A percentile compares a stretch with the other conserved stretches of the same genome.
Evolutionary conservation across 2,888 invertebrate species (phyloP).

Genomic region (Ptychoptera contaminata): DNA sequence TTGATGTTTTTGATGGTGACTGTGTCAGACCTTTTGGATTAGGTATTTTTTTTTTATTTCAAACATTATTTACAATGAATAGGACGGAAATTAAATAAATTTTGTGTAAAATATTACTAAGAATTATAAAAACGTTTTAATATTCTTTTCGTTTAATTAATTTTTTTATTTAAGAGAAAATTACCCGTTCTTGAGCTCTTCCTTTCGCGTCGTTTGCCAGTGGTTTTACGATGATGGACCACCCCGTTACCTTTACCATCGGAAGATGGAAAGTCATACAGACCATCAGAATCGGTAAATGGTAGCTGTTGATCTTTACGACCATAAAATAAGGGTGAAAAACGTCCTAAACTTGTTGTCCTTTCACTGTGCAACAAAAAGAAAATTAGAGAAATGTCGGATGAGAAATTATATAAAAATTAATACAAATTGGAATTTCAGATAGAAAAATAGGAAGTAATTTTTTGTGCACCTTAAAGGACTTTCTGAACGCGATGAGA

Average conservation of each 20-base stretch:
- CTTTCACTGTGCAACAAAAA: constrained; percentile 38
- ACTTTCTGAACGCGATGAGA: constrained; percentile 64
- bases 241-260: constrained; percentile 41
- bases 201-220: constrained; percentile 45
- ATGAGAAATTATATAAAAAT: not conserved
- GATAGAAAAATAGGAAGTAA: not conserved
- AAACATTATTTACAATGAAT: not conserved
- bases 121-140: not conserved
- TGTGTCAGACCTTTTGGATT: constrained; percentile 13
- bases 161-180: not conserved
- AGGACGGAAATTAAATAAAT: not conserved
- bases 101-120: too few species aligned
- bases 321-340: constrained; percentile 58
- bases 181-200: constrained; percentile 33
- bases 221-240: constrained; percentile 41
- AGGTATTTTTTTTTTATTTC: not conserved
- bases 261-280: constrained; percentile 65
- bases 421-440: not conserved
- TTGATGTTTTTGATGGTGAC: constrained; percentile 18
- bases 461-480: constrained; percentile 32
- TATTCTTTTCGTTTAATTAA: not conserved
- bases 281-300: constrained; percentile 63
- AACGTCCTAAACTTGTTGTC: constrained; percentile 43
- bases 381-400: not conserved
- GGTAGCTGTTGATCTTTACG: constrained; percentile 44